Conservation (phyloP, 2,888 invertebrate genomes). For the Catocala fraxini region DNA sequence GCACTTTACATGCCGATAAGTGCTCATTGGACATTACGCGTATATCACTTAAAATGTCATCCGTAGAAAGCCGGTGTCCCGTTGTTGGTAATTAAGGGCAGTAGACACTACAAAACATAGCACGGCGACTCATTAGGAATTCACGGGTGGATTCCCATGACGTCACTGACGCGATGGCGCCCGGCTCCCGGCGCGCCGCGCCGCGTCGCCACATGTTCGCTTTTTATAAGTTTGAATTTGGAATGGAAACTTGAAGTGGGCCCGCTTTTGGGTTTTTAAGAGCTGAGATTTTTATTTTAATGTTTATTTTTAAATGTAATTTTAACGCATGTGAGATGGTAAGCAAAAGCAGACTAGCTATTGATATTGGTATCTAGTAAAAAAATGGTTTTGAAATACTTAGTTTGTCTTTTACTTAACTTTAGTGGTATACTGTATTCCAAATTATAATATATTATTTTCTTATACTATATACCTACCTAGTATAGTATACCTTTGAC, state of each 20-base stretch:
- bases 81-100: conserved; percentile 43
- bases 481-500: too few relatives aligned
- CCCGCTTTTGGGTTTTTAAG: conserved; percentile 32
- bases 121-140: conserved; percentile 52
- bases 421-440: too few relatives aligned
- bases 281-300: conserved; percentile 25
- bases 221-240: conserved; percentile 38
- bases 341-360: too few relatives aligned
- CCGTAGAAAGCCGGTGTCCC: conserved; percentile 34
- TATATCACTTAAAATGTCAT: conserved; percentile 24
- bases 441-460: too few relatives aligned
- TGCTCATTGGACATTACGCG: conserved; percentile 14
- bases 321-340: neutral
- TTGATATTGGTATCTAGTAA: too few relatives aligned
- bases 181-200: conserved; percentile 63
- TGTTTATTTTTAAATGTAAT: conserved; percentile 5
- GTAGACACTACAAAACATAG: conserved; percentile 47
- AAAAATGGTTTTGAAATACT: too few relatives aligned
- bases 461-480: too few relatives aligned
- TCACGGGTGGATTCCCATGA: conserved; percentile 70
- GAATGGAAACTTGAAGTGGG: conserved; percentile 21
- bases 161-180: conserved; percentile 75
- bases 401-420: too few relatives aligned
- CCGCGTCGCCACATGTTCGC: conserved; percentile 71
- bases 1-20: conserved; percentile 13